Percentiles rank a stretch among this genome's conserved stretches.
Evolutionary conservation across 2,797 vertebrate species (phyloP).

Genomic region (Apogon hyalosoma): DNA sequence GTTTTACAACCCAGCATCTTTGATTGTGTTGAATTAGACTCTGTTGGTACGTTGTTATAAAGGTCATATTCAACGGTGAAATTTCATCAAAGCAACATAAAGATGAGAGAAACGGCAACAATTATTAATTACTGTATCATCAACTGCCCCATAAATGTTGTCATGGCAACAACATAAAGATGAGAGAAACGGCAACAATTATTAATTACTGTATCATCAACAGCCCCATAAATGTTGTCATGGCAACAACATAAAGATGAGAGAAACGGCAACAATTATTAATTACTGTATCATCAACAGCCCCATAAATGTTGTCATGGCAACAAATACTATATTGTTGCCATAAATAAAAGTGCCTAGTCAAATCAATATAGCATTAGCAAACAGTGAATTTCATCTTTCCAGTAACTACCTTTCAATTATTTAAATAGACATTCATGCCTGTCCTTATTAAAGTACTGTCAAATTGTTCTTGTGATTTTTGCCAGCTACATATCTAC

Average conservation of each 20-base stretch:
- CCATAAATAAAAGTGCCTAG: background rate
- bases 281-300: background rate
- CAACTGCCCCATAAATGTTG: background rate
- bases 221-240: background rate
- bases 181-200: background rate
- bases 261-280: background rate
- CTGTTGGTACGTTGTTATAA: background rate
- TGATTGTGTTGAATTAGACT: background rate
- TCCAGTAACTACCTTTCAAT: background rate
- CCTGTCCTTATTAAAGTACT: background rate
- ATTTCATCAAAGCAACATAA: background rate
- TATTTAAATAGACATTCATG: background rate
- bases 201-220: background rate
- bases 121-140: slow-evolving; percentile 1
- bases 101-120: background rate
- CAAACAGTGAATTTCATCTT: background rate
- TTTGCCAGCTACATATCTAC: background rate
- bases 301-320: slow-evolving; percentile 3
- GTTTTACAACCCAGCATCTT: background rate
- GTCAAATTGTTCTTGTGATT: background rate
- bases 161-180: slow-evolving; percentile 3
- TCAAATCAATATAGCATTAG: background rate
- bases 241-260: background rate
- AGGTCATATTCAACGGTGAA: background rate
- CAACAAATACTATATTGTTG: slow-evolving; percentile 10